Evolutionary conservation across 2,113 vertebrate genomes (phyloP).

Genomic region (Dermatemys mawii): DNA sequence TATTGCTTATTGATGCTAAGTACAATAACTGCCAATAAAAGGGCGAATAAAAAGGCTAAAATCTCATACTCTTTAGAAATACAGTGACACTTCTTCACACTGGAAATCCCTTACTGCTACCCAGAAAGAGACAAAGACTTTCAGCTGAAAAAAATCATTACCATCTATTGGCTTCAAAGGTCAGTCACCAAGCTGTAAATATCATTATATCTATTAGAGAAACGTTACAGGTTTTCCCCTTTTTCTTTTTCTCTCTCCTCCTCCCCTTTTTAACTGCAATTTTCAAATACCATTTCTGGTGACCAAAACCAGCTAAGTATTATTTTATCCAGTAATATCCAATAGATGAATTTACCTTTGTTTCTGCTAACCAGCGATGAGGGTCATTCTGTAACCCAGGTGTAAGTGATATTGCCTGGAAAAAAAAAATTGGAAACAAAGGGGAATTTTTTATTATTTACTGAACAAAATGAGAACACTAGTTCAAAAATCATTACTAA

Average conservation of each 20-base stretch:
- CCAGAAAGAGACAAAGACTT: background rate
- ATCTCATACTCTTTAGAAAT: background rate
- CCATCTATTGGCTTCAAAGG: background rate
- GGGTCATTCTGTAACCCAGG: conserved; percentile 85
- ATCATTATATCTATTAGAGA: background rate
- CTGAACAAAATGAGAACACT: background rate
- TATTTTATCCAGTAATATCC: background rate
- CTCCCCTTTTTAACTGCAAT: background rate
- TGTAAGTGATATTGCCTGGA: conserved; percentile 85
- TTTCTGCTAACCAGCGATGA: conserved; percentile 93
- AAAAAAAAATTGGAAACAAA: conserved; percentile 26
- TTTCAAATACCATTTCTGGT: background rate
- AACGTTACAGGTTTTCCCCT: background rate
- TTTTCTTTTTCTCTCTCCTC: background rate
- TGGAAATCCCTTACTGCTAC: background rate
- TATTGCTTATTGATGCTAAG: background rate
- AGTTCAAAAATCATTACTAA: background rate
- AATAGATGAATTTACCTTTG: conserved; percentile 85
- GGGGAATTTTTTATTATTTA: background rate
- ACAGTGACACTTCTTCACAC: background rate
- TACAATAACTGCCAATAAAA: background rate
- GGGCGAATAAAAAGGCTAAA: background rate
- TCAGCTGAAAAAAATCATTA: background rate
- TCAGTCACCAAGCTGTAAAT: background rate
- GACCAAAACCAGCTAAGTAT: background rate